Evolutionary conservation across 2,888 invertebrate genomes (phyloP), one percentile per base, ranked within the genome.

Genomic region (Seira ritae): DNA sequence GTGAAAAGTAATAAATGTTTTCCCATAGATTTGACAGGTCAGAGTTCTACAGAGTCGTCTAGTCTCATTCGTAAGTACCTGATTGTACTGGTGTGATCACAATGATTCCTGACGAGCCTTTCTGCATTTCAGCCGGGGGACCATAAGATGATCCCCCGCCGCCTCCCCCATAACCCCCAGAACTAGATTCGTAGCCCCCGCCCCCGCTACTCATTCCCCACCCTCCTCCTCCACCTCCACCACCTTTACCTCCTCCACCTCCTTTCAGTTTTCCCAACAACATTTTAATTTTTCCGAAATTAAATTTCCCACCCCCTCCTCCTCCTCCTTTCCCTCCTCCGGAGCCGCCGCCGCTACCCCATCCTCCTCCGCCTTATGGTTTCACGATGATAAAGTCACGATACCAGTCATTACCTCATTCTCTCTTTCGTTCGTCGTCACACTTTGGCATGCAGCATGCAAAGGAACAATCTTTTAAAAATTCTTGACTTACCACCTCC

Each of bases 71-170:
- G n/a, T n/a, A 67, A 19, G 6, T 72, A 74, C 74, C 77, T 83
- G 77, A 73, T 17, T 77, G 72, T 10, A 83, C 73, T 10, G 83
- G 83, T 24, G 83, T 83, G 42, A 83, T 83, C 65, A 83, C 83
- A 73, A 83, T 83, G 31, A 77, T 68, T 72, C 83, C 83, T 23
- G 83, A 83, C 8, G 77, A 78, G 6, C 77, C 77, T 62, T 81
- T 31, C 22, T 83, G 83, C n/a, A n/a, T n/a, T n/a, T n/a, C n/a
- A n/a, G n/a, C n/a, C 15, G 62, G 69, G 17, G 3, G 22, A 15
- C 46, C 50, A 22, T 31, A 60, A 22, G 46, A 68, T 23, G 50
- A 50, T 20, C 73, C 67, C 24, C 80, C 80, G 1, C 75, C 74
- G 3, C 80, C 70, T 15, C 67, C 42, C 4, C 65, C 60, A n/a